phyloP scores from a whole-genome alignment of 2,888 invertebrate species.

The Deroplatys truncata region DNA sequence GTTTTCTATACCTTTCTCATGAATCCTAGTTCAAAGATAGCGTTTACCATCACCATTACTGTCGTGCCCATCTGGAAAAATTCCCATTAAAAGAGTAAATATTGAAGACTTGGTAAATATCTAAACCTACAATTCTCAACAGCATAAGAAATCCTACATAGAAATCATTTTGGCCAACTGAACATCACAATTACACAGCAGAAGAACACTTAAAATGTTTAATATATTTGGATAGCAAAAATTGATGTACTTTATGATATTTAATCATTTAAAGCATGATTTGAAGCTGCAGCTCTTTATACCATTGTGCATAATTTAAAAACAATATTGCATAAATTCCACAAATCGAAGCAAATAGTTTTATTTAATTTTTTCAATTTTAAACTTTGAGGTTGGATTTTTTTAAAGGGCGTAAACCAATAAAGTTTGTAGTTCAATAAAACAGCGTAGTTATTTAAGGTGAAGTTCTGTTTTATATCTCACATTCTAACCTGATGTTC shows the following conservation, averaged over 20 bases:
- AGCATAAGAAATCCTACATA: not conserved
- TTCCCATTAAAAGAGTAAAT: not conserved
- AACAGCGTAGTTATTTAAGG: not conserved
- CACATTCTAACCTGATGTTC: too few relatives aligned
- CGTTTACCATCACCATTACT: too few relatives aligned
- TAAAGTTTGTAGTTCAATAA: not conserved
- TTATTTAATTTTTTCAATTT: not conserved
- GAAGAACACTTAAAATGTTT: not conserved
- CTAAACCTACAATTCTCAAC: not conserved
- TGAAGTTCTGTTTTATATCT: too few relatives aligned
- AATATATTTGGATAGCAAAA: too few relatives aligned
- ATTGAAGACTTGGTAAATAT: not conserved
- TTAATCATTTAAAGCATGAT: too few relatives aligned
- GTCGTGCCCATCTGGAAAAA: not conserved
- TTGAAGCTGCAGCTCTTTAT: too few relatives aligned
- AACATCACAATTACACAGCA: not conserved
- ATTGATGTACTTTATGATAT: too few relatives aligned
- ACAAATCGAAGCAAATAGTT: not conserved
- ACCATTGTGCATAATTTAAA: too few relatives aligned
- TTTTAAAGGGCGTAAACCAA: not conserved
- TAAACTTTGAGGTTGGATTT: not conserved
- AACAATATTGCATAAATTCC: not conserved
- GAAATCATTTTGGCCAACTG: not conserved
- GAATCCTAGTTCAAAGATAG: too few relatives aligned
- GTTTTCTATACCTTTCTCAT: not conserved